Conservation (phyloP, 2,797 vertebrate species). For the Tapirus indicus region DNA sequence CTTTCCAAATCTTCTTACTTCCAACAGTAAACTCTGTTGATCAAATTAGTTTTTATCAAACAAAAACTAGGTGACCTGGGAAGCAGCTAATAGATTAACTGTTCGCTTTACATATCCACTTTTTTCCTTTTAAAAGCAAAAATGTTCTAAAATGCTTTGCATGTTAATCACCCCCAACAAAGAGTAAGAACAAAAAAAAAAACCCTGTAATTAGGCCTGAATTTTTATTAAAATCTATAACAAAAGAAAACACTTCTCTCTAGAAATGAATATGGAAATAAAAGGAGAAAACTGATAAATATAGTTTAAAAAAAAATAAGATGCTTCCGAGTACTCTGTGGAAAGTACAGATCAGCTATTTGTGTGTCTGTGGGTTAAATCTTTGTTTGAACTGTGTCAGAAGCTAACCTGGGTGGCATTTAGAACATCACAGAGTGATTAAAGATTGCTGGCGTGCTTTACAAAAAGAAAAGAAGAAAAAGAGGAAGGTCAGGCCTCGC, state of each 20-base stretch:
- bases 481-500: constrained; percentile 73
- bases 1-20: constrained; percentile 35
- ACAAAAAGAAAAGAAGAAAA: constrained; percentile 55
- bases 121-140: constrained; percentile 35
- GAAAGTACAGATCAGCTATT: not conserved
- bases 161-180: not conserved
- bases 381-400: constrained; percentile 59
- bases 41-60: constrained; percentile 29
- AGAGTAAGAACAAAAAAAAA: not conserved
- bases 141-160: not conserved
- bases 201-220: not conserved
- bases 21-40: not conserved
- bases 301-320: not conserved
- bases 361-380: constrained; percentile 10
- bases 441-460: constrained; percentile 70
- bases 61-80: not conserved
- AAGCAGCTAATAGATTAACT: not conserved
- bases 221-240: constrained; percentile 44
- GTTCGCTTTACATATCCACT: not conserved
- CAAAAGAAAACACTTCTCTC: constrained; percentile 38
- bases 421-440: constrained; percentile 69
- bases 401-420: constrained; percentile 68
- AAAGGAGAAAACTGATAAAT: constrained; percentile 2
- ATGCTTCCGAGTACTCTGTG: not conserved
- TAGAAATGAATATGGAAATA: constrained; percentile 20